Evolutionary conservation across 2,113 vertebrate species (phyloP).

Genomic region (Odontophorus gujanensis): DNA sequence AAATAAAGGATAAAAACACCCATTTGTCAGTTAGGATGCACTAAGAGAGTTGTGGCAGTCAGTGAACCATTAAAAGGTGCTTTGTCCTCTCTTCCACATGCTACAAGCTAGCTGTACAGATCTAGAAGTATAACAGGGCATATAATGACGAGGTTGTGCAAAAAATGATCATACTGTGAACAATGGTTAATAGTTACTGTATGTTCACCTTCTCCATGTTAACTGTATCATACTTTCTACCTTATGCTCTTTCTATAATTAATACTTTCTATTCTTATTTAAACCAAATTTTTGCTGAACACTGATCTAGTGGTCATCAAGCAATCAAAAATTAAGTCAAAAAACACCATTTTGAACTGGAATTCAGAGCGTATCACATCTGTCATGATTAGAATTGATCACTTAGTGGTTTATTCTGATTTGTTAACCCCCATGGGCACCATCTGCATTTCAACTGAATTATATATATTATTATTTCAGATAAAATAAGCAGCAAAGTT

Average conservation of each 20-base stretch:
- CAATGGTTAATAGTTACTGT: background rate
- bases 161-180: background rate
- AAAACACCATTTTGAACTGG: background rate
- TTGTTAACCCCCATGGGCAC: accelerated
- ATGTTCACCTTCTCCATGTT: background rate
- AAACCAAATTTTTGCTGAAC: background rate
- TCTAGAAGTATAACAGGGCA: background rate
- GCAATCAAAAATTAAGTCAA: background rate
- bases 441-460: background rate
- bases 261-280: background rate
- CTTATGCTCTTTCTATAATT: background rate
- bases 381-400: background rate
- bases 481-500: background rate
- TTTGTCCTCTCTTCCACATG: background rate
- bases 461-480: too few relatives aligned
- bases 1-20: background rate
- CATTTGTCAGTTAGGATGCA: background rate
- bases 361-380: background rate
- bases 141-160: background rate
- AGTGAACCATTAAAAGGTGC: background rate
- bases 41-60: background rate
- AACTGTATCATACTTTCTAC: background rate
- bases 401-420: background rate
- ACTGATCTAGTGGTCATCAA: background rate
- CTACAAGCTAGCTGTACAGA: background rate